These are phyloP conservation scores for Hydraecia micacea DNA, from an alignment of 2,888 invertebrate species.

Conservation along the genomic window DNA sequence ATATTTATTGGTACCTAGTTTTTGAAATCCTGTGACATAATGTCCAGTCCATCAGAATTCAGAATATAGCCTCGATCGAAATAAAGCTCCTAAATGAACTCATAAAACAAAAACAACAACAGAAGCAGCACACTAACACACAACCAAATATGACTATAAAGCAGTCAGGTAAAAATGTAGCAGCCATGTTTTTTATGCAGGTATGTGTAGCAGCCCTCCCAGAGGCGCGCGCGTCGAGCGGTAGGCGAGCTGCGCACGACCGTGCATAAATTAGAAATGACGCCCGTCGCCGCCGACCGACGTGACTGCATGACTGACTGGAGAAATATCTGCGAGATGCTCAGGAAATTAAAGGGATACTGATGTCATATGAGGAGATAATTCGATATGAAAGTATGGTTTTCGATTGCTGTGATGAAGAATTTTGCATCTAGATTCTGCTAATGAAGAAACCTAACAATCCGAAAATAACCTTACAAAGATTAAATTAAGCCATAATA, in stretches of 20 bases:
- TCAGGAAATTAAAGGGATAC: constrained; percentile 38
- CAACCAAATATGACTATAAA: constrained; percentile 51
- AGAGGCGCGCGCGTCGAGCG: constrained; percentile 67
- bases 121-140: constrained; percentile 36
- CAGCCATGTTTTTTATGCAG: constrained; percentile 50
- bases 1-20: neutral
- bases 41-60: constrained; percentile 18
- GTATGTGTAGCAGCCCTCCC: constrained; percentile 62
- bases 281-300: constrained; percentile 66
- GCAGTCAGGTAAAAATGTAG: constrained; percentile 53
- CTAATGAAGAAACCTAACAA: neutral
- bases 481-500: neutral
- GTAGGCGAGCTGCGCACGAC: constrained; percentile 81
- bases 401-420: neutral
- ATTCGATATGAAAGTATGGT: constrained; percentile 13
- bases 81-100: constrained; percentile 8
- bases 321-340: constrained; percentile 53
- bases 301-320: constrained; percentile 63
- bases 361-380: constrained; percentile 18
- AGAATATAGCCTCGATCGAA: constrained; percentile 1
- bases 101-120: constrained; percentile 21
- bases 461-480: neutral
- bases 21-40: neutral
- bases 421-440: neutral
- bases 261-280: constrained; percentile 84